These are phyloP conservation scores for Oreonectes daqikongensis DNA, from an alignment of 2,797 vertebrate species.

Conservation along the genomic window DNA sequence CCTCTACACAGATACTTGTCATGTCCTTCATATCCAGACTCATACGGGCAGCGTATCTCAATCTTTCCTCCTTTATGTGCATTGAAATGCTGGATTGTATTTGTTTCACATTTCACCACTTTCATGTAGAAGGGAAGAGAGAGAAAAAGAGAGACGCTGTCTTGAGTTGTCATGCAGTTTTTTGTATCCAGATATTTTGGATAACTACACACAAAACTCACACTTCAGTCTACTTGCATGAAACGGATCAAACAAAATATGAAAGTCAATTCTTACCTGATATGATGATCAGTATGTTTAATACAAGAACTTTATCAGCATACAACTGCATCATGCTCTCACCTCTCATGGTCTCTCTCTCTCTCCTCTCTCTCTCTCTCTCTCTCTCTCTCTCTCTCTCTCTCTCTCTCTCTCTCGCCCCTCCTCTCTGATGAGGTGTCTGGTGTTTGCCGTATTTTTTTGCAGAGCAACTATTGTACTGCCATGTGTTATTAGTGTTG, in stretches of 20 bases:
- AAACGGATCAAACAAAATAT: not conserved
- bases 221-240: not conserved
- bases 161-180: not conserved
- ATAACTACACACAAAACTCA: not conserved
- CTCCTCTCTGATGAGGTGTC: not conserved
- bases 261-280: constrained; percentile 25
- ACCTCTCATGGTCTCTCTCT: not conserved
- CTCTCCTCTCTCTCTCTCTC: not conserved
- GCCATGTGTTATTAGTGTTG: too few relatives aligned
- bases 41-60: constrained; percentile 50
- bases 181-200: not conserved
- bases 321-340: not conserved
- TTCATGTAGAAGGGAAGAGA: not conserved
- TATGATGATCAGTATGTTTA: not conserved
- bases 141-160: not conserved
- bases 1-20: constrained; percentile 67
- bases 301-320: not conserved
- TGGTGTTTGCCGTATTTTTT: too few relatives aligned
- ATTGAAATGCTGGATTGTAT: constrained; percentile 10
- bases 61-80: constrained; percentile 50
- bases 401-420: not conserved
- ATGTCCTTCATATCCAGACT: not conserved
- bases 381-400: not conserved
- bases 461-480: too few relatives aligned
- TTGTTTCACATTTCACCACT: not conserved